phyloP scores from a whole-genome alignment of 2,888 invertebrate species.

The Tridacna crocea region DNA sequence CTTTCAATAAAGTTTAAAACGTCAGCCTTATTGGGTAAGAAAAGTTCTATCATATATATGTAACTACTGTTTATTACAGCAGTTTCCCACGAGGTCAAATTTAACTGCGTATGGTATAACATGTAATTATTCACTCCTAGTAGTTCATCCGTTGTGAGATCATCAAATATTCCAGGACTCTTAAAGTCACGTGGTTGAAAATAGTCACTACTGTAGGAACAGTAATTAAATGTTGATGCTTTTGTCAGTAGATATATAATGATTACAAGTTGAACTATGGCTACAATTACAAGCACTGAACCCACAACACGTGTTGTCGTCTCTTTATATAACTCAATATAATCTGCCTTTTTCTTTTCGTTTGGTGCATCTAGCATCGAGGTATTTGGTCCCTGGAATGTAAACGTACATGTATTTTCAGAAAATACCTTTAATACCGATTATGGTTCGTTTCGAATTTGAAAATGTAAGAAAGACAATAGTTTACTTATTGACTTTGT shows the following conservation, averaged over 20 bases:
- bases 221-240: constrained; percentile 2
- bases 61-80: constrained; percentile 67
- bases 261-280: constrained; percentile 10
- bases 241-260: constrained; percentile 8
- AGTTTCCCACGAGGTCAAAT: constrained; percentile 48
- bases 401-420: neutral
- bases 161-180: constrained; percentile 72
- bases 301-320: constrained; percentile 1
- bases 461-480: too few species aligned
- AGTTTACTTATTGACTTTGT: too few species aligned
- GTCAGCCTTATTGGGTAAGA: constrained; percentile 67
- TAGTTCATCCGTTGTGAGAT: constrained; percentile 71
- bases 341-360: constrained; percentile 1
- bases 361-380: constrained; percentile 12
- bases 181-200: constrained; percentile 60
- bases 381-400: constrained; percentile 22
- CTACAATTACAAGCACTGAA: neutral
- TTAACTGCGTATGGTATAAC: constrained; percentile 47
- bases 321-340: constrained; percentile 7
- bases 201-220: constrained; percentile 6
- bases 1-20: constrained; percentile 64
- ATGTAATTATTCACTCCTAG: constrained; percentile 63
- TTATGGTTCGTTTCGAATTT: too few species aligned
- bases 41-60: constrained; percentile 69
- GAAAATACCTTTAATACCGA: neutral